phyloP scores from a whole-genome alignment of 2,113 vertebrate species.

The Bos javanicus region DNA sequence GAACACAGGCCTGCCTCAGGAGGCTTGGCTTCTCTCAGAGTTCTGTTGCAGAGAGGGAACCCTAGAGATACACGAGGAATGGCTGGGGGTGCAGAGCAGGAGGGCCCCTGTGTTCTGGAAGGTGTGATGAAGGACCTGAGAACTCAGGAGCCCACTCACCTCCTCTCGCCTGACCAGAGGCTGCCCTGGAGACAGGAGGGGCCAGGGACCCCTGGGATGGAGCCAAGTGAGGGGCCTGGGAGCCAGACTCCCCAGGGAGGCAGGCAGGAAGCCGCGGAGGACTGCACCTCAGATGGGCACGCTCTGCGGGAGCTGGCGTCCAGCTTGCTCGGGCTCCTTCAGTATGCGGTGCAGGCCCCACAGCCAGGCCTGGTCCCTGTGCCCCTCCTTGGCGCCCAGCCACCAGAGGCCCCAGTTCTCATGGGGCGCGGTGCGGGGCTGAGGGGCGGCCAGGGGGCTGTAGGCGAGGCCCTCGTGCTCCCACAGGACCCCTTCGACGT shows the following conservation, averaged over 20 bases:
- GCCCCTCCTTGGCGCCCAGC: rapidly evolving
- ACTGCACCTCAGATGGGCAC: rapidly evolving
- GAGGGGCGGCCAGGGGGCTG: rapidly evolving
- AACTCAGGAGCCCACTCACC: not conserved
- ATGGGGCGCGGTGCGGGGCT: rapidly evolving
- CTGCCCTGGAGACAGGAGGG: not conserved
- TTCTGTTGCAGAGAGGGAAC: not conserved
- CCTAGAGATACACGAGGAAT: rapidly evolving
- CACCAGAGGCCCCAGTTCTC: rapidly evolving
- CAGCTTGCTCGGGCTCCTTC: not conserved
- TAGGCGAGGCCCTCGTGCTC: not conserved
- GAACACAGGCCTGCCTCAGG: not conserved
- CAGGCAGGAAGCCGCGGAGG: rapidly evolving
- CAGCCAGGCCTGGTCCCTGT: rapidly evolving
- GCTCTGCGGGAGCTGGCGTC: rapidly evolving
- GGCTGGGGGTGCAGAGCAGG: not conserved
- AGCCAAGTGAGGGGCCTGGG: too few species aligned
- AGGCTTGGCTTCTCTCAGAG: not conserved
- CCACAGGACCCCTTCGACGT: not conserved
- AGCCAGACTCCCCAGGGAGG: rapidly evolving
- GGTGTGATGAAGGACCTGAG: not conserved
- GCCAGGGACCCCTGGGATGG: not conserved
- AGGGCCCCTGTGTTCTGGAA: not conserved
- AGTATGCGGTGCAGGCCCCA: rapidly evolving
- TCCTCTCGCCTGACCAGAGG: rapidly evolving